Evolutionary conservation across 2,888 invertebrate species (phyloP).

Genomic region (Strigamia crassipes): DNA sequence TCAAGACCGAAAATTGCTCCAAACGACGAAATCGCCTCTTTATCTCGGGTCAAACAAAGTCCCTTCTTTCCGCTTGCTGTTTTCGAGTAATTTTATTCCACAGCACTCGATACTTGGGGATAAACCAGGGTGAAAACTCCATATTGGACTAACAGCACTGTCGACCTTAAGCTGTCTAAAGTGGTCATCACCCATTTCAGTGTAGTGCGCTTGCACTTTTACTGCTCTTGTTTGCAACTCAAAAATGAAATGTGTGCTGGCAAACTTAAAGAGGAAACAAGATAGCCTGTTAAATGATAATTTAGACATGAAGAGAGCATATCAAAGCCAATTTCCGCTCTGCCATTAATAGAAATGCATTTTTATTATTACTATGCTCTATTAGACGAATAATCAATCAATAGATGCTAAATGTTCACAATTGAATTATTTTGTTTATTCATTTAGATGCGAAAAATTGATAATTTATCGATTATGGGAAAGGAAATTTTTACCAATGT

Average conservation of each 20-base stretch:
- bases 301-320: neutral
- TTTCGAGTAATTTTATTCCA: conserved; percentile 18
- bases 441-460: neutral
- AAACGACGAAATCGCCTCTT: conserved; percentile 23
- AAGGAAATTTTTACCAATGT: neutral
- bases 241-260: neutral
- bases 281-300: neutral
- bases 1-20: conserved; percentile 8
- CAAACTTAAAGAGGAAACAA: conserved; percentile 1
- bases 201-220: conserved; percentile 1
- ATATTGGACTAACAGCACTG: conserved; percentile 17
- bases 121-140: conserved; percentile 14
- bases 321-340: conserved; percentile 1
- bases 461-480: conserved; percentile 8
- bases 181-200: conserved; percentile 19
- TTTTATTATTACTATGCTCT: neutral
- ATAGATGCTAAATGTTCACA: neutral
- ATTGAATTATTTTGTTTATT: neutral
- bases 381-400: neutral
- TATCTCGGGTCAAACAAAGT: conserved; percentile 24
- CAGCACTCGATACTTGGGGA: neutral
- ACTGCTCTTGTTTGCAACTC: conserved; percentile 27
- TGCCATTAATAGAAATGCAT: neutral
- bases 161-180: conserved; percentile 21
- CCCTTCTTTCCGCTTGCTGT: neutral